Percentiles rank a stretch among this genome's conserved stretches.
Conservation (phyloP, 2,888 invertebrate species). For the Zaprionus bogoriensis region DNA sequence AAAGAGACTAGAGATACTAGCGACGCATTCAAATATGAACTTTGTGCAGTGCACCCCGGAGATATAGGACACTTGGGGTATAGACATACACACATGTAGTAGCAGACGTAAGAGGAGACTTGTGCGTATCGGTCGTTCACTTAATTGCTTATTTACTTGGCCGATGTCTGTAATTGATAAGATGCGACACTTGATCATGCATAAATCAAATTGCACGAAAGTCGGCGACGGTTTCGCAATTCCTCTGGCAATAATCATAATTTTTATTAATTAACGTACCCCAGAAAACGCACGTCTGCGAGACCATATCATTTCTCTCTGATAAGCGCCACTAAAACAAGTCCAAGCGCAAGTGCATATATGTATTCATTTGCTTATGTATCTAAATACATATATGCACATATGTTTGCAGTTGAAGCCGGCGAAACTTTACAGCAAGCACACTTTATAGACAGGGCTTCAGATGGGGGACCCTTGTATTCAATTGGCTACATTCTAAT, state of each 20-base stretch:
- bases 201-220: conserved; percentile 53
- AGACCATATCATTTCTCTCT: neutral
- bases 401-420: too few relatives aligned
- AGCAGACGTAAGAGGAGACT: neutral
- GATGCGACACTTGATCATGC: conserved; percentile 25
- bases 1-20: neutral
- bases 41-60: neutral
- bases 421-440: too few relatives aligned
- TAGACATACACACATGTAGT: too few relatives aligned
- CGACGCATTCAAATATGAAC: neutral
- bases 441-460: too few relatives aligned
- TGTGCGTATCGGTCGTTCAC: conserved; percentile 65
- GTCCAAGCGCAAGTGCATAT: too few relatives aligned
- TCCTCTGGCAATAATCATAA: conserved; percentile 55
- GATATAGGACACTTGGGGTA: too few relatives aligned
- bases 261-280: conserved; percentile 52
- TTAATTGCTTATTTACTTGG: conserved; percentile 41
- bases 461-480: neutral
- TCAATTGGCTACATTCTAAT: neutral
- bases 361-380: too few relatives aligned
- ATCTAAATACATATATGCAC: too few relatives aligned
- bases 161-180: conserved; percentile 58
- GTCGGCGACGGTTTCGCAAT: conserved; percentile 15
- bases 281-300: neutral
- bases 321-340: neutral